These are phyloP conservation scores for Reticulitermes speratus DNA, from an alignment of 1,140 invertebrate species.

Conservation along the genomic window DNA sequence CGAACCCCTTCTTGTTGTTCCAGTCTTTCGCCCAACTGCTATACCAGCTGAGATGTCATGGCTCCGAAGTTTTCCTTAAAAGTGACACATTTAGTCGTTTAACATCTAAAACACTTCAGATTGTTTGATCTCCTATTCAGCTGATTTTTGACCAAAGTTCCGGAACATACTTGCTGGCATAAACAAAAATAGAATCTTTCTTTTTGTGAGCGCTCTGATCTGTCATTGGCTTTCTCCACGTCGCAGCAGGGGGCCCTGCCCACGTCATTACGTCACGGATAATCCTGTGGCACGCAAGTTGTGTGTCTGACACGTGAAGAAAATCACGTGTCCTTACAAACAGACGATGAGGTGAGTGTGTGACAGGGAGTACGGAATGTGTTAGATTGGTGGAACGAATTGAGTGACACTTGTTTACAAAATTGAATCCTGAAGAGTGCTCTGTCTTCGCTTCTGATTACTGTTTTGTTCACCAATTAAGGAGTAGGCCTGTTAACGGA, in stretches of 20 bases:
- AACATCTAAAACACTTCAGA: too few relatives aligned
- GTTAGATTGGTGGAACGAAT: background rate
- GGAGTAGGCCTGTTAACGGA: too few relatives aligned
- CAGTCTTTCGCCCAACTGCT: too few relatives aligned
- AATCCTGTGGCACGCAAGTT: background rate
- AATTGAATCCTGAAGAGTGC: too few relatives aligned
- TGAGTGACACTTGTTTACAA: background rate
- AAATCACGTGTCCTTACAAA: background rate
- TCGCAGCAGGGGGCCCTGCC: background rate
- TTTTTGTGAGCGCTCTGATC: background rate
- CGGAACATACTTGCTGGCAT: background rate
- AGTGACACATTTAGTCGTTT: too few relatives aligned
- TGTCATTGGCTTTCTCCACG: background rate
- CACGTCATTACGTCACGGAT: background rate
- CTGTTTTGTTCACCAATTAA: too few relatives aligned
- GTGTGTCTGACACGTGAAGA: background rate
- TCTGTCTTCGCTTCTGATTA: too few relatives aligned
- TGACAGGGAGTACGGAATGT: background rate
- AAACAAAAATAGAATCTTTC: background rate
- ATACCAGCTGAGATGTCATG: too few relatives aligned
- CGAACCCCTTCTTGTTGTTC: too few relatives aligned
- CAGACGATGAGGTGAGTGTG: background rate
- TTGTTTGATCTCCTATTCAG: too few relatives aligned
- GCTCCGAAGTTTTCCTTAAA: too few relatives aligned
- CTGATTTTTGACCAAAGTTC: background rate